Conservation (phyloP, 2,797 vertebrate genomes). For the Premnoplex brunnescens region DNA sequence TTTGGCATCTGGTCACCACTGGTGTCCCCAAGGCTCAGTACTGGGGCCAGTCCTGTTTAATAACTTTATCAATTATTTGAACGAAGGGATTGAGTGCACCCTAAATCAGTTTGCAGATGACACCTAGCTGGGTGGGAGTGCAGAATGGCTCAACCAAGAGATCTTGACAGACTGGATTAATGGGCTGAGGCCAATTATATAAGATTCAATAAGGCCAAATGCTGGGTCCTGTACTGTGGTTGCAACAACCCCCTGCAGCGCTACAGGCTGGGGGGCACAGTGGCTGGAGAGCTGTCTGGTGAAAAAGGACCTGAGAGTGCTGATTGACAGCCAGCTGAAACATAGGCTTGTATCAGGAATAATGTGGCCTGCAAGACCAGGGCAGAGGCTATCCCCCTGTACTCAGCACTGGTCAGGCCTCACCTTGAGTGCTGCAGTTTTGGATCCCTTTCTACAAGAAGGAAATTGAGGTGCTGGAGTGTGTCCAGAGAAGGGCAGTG, state of each 20-base stretch:
- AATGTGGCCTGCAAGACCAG: background rate
- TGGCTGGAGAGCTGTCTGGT: accelerated
- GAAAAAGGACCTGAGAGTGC: background rate
- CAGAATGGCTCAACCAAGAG: background rate
- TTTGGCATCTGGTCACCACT: background rate
- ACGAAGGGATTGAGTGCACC: background rate
- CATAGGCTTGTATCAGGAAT: background rate
- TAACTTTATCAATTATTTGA: background rate
- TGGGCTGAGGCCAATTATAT: background rate
- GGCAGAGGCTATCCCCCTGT: accelerated
- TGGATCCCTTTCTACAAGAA: background rate
- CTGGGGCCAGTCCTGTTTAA: too few species aligned
- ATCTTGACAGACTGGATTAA: too few species aligned
- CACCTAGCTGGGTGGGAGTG: background rate
- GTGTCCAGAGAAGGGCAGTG: accelerated
- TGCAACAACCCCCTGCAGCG: background rate
- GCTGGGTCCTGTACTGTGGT: background rate
- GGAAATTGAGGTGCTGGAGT: too few species aligned
- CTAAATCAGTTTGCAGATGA: background rate
- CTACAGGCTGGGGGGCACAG: background rate
- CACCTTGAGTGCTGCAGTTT: accelerated
- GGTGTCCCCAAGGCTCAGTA: background rate
- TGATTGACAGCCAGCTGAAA: background rate
- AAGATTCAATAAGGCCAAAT: too few species aligned
- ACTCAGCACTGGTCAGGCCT: background rate